Percentiles rank a stretch among this genome's conserved stretches.
These are phyloP conservation scores for Papilio helenus DNA, from an alignment of 1,140 invertebrate species.

Conservation along the genomic window DNA sequence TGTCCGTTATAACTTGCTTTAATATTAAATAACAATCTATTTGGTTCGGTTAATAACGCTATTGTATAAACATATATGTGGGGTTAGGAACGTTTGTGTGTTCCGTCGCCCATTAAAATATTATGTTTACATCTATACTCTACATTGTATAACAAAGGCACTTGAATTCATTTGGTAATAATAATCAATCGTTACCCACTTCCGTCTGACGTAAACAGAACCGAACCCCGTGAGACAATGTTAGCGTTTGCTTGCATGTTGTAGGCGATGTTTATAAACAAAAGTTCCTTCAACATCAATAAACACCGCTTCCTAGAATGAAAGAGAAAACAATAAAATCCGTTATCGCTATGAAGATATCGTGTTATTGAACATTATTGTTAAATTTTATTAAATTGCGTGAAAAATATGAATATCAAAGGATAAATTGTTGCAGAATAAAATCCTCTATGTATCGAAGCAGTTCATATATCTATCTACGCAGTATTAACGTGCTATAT, in stretches of 20 bases:
- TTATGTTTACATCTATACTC: background rate
- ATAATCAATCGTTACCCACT: slow-evolving; percentile 27
- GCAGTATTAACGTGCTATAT: background rate
- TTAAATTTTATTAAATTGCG: too few species aligned
- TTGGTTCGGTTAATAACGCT: background rate
- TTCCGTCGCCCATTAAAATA: background rate
- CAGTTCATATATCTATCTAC: background rate
- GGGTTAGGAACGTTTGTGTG: background rate
- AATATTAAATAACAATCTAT: background rate
- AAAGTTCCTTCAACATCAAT: background rate
- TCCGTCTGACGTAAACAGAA: slow-evolving; percentile 20
- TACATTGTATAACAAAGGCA: slow-evolving; percentile 3
- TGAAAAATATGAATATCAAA: too few species aligned
- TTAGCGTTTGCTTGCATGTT: slow-evolving; percentile 14
- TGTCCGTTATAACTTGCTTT: background rate
- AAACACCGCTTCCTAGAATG: slow-evolving; percentile 15
- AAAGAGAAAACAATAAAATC: background rate
- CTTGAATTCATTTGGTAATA: slow-evolving; percentile 19
- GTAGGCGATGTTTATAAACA: slow-evolving; percentile 9
- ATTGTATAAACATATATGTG: background rate
- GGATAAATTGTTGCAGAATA: background rate
- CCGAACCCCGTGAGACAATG: slow-evolving; percentile 22
- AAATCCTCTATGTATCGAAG: background rate
- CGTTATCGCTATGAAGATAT: background rate
- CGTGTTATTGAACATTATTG: background rate